Conservation (phyloP, 1,140 invertebrate species). For the Micrasema minimum region DNA sequence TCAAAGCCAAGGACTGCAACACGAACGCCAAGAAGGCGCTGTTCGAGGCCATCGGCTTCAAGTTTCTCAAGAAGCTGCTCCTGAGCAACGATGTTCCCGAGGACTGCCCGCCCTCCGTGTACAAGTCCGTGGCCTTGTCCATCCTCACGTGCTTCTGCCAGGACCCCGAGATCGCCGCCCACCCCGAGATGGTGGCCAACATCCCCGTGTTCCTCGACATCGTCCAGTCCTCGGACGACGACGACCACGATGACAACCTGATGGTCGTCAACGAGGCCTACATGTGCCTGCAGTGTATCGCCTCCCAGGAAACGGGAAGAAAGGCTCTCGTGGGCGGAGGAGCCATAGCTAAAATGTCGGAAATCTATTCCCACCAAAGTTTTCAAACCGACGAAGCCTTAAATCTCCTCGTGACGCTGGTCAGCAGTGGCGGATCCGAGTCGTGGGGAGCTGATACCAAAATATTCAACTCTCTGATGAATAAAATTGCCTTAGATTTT, state of each 20-base stretch:
- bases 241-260: conserved; percentile 84
- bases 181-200: conserved; percentile 83
- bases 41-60: conserved; percentile 88
- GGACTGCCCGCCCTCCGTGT: conserved; percentile 86
- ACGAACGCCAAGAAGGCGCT: conserved; percentile 77
- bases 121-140: conserved; percentile 89
- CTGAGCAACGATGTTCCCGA: conserved; percentile 77
- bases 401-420: conserved; percentile 78
- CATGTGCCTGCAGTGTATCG: conserved; percentile 83
- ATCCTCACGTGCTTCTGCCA: conserved; percentile 85
- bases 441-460: conserved; percentile 81
- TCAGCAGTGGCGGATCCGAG: conserved; percentile 73
- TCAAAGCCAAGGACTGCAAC: conserved; percentile 83
- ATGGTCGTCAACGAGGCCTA: conserved; percentile 91
- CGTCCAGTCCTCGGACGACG: conserved; percentile 81
- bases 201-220: conserved; percentile 85
- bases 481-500: conserved; percentile 87
- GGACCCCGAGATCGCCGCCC: conserved; percentile 80
- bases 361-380: conserved; percentile 85
- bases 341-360: conserved; percentile 82
- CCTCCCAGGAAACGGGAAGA: conserved; percentile 77
- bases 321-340: conserved; percentile 79
- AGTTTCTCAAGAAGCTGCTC: conserved; percentile 84
- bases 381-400: conserved; percentile 89
- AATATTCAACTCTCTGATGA: conserved; percentile 83